Evolutionary conservation across 23 tunicate species (phyloP).

Genomic region (Trididemnum miniatum): DNA sequence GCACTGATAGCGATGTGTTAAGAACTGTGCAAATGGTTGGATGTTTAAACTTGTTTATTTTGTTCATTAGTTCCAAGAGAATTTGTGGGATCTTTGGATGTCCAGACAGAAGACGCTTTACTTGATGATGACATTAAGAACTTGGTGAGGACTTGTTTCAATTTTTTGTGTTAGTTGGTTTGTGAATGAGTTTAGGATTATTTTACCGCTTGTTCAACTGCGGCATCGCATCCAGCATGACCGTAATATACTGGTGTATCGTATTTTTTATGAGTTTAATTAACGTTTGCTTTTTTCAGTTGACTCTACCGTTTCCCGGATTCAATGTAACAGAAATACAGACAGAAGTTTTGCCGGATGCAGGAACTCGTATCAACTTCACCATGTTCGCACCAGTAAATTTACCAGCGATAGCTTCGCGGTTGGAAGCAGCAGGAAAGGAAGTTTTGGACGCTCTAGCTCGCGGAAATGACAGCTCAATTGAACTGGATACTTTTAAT

Average conservation of each 20-base stretch:
- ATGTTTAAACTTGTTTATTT: too few species aligned
- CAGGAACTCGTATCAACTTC: background rate
- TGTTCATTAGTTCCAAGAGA: too few species aligned
- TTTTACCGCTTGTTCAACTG: background rate
- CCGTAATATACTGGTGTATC: too few species aligned
- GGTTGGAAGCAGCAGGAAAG: background rate
- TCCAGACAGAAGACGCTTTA: too few species aligned
- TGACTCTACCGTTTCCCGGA: background rate
- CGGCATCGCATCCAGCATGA: too few species aligned
- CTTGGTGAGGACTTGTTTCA: too few species aligned
- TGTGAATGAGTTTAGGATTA: background rate
- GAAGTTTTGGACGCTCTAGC: background rate
- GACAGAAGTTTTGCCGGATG: background rate
- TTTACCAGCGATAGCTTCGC: background rate
- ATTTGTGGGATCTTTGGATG: constrained; percentile 4
- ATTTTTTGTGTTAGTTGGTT: too few species aligned
- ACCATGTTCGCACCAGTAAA: background rate
- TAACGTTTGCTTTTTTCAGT: too few species aligned
- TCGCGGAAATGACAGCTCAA: background rate
- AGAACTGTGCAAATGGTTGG: too few species aligned
- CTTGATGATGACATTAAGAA: too few species aligned
- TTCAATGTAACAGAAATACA: background rate
- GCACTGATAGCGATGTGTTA: too few species aligned
- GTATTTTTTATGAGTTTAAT: too few species aligned
- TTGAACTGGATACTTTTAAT: background rate